Conservation (phyloP, 2,113 vertebrate species). For the rat (Rattus norvegicus) region GRCr8 NC_086035.1:16467501-16468000, state of each 20-base stretch:
- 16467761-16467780: not conserved
- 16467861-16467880: not conserved
- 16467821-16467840: not conserved
- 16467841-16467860: not conserved
- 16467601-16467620: not conserved
- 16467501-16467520: not conserved
- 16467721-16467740: too few relatives aligned
- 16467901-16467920: not conserved
- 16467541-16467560: not conserved
- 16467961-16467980: not conserved
- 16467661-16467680: not conserved
- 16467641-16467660: not conserved
- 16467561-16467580: not conserved
- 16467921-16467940: not conserved
- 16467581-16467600: not conserved
- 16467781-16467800: not conserved
- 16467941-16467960: not conserved
- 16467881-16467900: not conserved
- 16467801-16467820: not conserved
- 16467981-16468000: not conserved
- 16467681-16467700: not conserved
- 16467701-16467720: not conserved
- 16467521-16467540: not conserved
- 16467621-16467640: not conserved
- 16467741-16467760: not conserved